Conservation (phyloP, 2,797 vertebrate species). For the Coccyzus lansbergi region DNA sequence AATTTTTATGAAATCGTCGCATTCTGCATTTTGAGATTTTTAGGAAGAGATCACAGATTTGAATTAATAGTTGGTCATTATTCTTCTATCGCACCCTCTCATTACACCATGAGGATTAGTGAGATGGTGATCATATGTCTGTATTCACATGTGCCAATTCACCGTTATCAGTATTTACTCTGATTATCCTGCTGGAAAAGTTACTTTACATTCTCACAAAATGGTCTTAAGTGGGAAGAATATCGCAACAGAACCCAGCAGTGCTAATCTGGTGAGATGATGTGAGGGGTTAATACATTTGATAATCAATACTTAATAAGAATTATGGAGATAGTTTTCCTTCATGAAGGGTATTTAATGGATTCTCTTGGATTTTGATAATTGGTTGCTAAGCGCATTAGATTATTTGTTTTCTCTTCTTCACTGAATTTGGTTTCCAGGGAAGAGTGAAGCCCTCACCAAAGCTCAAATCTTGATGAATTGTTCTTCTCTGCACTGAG, state of each 20-base stretch:
- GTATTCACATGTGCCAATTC: neutral
- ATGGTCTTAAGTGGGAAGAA: neutral
- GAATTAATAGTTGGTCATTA: neutral
- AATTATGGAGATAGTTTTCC: neutral
- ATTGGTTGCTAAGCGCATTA: neutral
- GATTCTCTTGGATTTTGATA: neutral
- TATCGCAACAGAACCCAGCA: neutral
- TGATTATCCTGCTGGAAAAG: constrained; percentile 4
- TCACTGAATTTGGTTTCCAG: neutral
- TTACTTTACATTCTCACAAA: neutral
- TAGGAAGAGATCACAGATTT: neutral
- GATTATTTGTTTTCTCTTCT: neutral
- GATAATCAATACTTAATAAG: constrained; percentile 52
- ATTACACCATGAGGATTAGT: neutral
- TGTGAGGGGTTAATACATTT: neutral
- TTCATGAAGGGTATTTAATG: neutral
- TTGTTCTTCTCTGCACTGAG: neutral
- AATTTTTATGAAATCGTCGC: neutral
- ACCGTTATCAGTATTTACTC: neutral
- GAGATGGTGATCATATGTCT: neutral
- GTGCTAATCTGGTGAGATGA: neutral
- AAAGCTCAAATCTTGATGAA: neutral
- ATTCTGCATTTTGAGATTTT: neutral
- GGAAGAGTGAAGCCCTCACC: neutral
- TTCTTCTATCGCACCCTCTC: neutral